Conservation (phyloP, 1,140 invertebrate species). For the Dysdera silvatica region DNA sequence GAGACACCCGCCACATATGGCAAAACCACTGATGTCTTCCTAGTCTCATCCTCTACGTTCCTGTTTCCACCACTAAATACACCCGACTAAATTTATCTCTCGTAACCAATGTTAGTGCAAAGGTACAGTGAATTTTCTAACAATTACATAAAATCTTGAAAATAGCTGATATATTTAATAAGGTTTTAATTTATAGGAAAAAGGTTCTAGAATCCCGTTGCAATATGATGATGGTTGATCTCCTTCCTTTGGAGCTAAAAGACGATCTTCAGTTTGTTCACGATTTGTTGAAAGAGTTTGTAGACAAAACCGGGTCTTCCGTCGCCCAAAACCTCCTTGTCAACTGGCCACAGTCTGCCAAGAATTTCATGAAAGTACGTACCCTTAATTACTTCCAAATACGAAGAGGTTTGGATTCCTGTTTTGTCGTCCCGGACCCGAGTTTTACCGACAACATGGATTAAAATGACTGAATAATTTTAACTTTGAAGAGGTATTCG, state of each 20-base stretch:
- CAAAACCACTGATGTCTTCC: too few relatives aligned
- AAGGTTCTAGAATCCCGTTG: constrained; percentile 56
- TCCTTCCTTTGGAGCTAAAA: constrained; percentile 65
- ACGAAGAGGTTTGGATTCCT: background rate
- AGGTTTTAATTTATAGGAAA: constrained; percentile 1
- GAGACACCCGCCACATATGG: too few relatives aligned
- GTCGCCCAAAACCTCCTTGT: constrained; percentile 70
- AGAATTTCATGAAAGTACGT: constrained; percentile 77
- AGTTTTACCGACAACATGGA: too few relatives aligned
- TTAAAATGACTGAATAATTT: too few relatives aligned
- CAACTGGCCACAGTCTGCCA: constrained; percentile 69
- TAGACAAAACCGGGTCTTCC: constrained; percentile 78
- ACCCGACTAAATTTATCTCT: too few relatives aligned
- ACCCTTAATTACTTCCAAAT: background rate
- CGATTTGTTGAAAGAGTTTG: constrained; percentile 73
- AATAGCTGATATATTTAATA: background rate
- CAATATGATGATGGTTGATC: constrained; percentile 82
- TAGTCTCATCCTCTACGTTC: too few relatives aligned
- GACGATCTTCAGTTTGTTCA: constrained; percentile 77
- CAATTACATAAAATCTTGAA: too few relatives aligned
- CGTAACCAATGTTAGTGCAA: too few relatives aligned
- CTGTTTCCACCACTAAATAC: too few relatives aligned
- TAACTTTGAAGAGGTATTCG: too few relatives aligned
- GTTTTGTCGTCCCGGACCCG: too few relatives aligned
- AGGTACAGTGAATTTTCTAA: too few relatives aligned